Evolutionary conservation across 2,113 vertebrate species (phyloP).

Genomic region (Aptenodytes patagonicus): DNA sequence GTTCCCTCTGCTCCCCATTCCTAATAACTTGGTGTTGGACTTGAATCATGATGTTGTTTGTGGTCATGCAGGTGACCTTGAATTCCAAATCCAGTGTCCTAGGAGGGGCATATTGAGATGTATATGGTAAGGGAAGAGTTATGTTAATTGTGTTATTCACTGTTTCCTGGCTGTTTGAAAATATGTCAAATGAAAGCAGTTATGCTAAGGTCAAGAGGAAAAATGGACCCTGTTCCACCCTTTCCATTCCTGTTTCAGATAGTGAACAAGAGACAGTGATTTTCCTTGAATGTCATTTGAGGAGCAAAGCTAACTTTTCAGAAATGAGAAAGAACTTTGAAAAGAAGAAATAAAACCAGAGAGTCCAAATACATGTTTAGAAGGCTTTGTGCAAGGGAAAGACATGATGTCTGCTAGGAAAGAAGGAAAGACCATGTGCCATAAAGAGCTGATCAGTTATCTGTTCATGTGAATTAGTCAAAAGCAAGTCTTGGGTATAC

Average conservation of each 20-base stretch:
- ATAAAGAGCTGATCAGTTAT: not conserved
- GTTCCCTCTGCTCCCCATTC: rapidly evolving
- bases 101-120: not conserved
- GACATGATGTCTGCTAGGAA: not conserved
- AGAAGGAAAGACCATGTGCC: not conserved
- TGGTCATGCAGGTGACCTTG: not conserved
- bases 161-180: not conserved
- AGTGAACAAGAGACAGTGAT: not conserved
- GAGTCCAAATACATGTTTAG: not conserved
- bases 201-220: not conserved
- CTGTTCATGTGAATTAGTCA: not conserved
- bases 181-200: not conserved
- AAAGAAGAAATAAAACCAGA: not conserved
- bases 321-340: not conserved
- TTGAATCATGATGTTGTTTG: not conserved
- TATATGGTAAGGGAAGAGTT: not conserved
- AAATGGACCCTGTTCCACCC: not conserved
- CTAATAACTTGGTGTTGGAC: not conserved
- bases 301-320: not conserved
- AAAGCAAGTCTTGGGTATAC: not conserved
- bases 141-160: not conserved
- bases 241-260: not conserved
- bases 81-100: not conserved
- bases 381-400: not conserved
- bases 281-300: not conserved